These are phyloP conservation scores for Tragulus kanchil DNA, from an alignment of 2,113 vertebrate species.

Conservation along the genomic window DNA sequence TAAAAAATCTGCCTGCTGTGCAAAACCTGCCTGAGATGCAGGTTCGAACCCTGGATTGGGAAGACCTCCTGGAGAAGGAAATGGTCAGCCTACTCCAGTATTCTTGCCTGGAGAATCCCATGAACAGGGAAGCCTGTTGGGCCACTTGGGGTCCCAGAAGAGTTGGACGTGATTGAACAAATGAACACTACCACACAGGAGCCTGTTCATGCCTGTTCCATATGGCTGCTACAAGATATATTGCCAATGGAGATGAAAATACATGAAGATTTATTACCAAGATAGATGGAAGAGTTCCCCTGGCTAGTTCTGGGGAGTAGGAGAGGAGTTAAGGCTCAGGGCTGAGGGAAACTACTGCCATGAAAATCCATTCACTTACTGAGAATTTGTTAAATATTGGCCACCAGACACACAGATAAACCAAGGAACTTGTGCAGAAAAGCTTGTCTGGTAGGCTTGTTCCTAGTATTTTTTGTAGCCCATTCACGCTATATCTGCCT, in stretches of 20 bases:
- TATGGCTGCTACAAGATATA: neutral
- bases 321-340: neutral
- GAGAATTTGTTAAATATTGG: neutral
- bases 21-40: neutral
- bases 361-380: neutral
- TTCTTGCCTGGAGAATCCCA: neutral
- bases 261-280: neutral
- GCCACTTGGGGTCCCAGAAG: neutral
- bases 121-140: neutral
- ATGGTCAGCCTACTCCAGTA: neutral
- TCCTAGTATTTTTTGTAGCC: neutral
- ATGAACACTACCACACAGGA: neutral
- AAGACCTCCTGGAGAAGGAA: neutral
- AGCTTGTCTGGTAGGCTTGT: neutral
- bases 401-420: neutral
- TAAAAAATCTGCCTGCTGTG: neutral
- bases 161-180: neutral
- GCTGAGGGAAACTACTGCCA: neutral
- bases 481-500: neutral
- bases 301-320: neutral
- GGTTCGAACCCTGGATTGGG: neutral
- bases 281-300: neutral
- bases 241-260: slow-evolving; percentile 1
- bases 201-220: neutral
- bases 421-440: neutral